Base-by-base conservation (phyloP, 2,113 vertebrate species). In the Halichoerus grypus region DNA sequence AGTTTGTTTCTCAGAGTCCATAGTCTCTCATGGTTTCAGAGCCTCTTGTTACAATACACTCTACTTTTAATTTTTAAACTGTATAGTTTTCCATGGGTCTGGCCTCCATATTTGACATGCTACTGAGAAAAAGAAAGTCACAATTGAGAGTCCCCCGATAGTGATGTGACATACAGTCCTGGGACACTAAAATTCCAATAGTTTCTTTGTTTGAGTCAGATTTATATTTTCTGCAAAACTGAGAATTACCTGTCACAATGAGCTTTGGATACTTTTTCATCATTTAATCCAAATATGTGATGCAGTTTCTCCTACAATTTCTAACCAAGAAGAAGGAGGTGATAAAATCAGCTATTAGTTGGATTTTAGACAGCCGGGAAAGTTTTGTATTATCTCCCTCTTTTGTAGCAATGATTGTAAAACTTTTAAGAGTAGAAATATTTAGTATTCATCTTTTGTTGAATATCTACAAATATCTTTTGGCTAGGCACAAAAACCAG, bases 321-420 rank as follows among this genome's bases (percentile, higher is more conserved):
- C 28, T 87, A 89, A 57, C 71, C 12, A 83, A 88, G 15, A 72
- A 94, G 24, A 61, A 79, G 11, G 5, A 87, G 10, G 21, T 94
- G 81, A 77, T 87, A 81, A 74, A 86, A 74, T 89, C 61, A 94
- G 57, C 57, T 94, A 53, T 69, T 76, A 94, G 39, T 36, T 93
- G 21, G 22, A 63, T 7, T 76, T 86, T 14, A 61, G 74, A 90
- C 26, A 82, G 46, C 36, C 80, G 1, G 2, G 55, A 39, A 77
- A 86, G 55, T 39, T 65, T 95, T 80, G 8, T 88, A 79, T 90
- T 95, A n/a, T 49, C 46, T 80, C 72, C 33, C 6, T 59, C 28
- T 36, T 81, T 93, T 86, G 39, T 67, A 39, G 31, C 28, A 93
- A 79, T 79, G 24, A 18, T 26, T 55, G 42, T 69, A 71, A 84